Conservation (phyloP, 2,113 vertebrate genomes). For the Excalfactoria chinensis region DNA sequence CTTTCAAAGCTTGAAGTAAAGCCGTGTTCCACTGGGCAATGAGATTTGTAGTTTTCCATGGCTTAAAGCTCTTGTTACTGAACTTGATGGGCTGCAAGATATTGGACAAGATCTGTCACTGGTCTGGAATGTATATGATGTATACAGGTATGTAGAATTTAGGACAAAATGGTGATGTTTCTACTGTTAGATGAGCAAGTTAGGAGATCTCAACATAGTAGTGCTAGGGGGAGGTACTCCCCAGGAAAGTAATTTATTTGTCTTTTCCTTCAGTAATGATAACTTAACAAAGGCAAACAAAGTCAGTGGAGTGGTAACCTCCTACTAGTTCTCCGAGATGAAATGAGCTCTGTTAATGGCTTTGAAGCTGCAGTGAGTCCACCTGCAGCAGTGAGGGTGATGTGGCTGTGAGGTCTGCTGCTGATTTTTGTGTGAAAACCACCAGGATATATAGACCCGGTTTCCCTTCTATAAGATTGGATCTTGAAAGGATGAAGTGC, state of each 20-base stretch:
- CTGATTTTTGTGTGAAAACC: not conserved
- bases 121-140: not conserved
- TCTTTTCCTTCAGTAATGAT: conserved; percentile 23
- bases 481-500: not conserved
- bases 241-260: conserved; percentile 23
- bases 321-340: not conserved
- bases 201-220: conserved; percentile 8
- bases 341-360: not conserved
- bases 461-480: not conserved
- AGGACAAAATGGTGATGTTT: conserved; percentile 11
- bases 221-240: conserved; percentile 4
- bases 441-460: not conserved
- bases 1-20: conserved; percentile 70
- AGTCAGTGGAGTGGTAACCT: not conserved
- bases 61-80: conserved; percentile 43
- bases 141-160: conserved; percentile 37
- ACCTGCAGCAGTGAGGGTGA: not conserved
- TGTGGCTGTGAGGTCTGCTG: not conserved
- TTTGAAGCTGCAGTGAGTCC: not conserved
- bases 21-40: conserved; percentile 54
- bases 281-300: conserved; percentile 37
- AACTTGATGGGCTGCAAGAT: conserved; percentile 33
- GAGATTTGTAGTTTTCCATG: conserved; percentile 64
- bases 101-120: conserved; percentile 3
- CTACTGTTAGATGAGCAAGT: conserved; percentile 4